A percentile compares a stretch with the other conserved stretches of the same genome.
These are phyloP conservation scores for Drosophila ogumai DNA, from an alignment of 1,140 invertebrate species.

Conservation along the genomic window DNA sequence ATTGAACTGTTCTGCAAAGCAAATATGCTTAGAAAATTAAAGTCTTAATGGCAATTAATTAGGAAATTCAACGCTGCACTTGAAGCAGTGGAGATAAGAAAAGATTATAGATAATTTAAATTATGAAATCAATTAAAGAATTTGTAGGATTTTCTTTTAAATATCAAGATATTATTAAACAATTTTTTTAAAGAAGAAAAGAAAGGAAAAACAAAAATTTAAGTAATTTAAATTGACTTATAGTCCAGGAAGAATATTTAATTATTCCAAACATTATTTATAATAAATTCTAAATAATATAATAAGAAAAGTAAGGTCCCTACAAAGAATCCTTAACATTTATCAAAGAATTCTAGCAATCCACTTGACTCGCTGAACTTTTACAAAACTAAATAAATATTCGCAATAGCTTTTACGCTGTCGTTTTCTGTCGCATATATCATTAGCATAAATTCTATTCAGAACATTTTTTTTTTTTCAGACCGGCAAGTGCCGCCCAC, in stretches of 20 bases:
- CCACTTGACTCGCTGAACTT: not conserved
- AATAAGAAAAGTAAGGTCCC: too few species aligned
- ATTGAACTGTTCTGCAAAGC: constrained; percentile 35
- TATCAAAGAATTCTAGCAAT: not conserved
- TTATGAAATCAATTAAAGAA: not conserved
- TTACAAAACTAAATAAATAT: constrained; percentile 10
- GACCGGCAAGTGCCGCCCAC: constrained; percentile 58
- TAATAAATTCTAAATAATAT: not conserved
- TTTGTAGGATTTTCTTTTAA: not conserved
- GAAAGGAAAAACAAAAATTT: too few species aligned
- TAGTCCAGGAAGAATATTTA: too few species aligned
- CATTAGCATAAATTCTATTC: constrained; percentile 40
- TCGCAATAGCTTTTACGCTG: constrained; percentile 19
- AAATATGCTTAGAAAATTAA: constrained; percentile 20
- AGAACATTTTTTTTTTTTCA: constrained; percentile 7
- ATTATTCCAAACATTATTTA: too few species aligned
- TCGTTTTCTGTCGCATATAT: constrained; percentile 47
- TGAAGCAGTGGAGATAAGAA: constrained; percentile 17
- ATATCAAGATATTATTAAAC: not conserved
- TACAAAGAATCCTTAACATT: not conserved
- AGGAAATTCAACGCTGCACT: not conserved
- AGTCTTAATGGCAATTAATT: constrained; percentile 39
- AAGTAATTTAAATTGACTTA: too few species aligned
- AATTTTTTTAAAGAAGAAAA: not conserved
- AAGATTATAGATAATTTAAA: not conserved